Conservation (phyloP, 2,113 vertebrate species). For the Gadus chalcogrammus region DNA sequence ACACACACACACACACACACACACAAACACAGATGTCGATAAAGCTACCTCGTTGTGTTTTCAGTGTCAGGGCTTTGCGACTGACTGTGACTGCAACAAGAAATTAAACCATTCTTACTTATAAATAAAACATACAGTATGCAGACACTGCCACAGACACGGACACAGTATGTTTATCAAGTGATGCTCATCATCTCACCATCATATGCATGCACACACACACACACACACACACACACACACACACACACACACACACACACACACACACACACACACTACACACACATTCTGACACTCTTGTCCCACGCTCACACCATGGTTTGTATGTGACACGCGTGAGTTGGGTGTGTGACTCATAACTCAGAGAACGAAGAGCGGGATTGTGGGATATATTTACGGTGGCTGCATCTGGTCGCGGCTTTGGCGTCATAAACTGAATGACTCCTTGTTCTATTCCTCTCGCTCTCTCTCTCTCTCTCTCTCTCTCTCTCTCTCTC, state of each 20-base stretch:
- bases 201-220: background rate
- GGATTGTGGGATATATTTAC: slow-evolving; percentile 23
- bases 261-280: slow-evolving; percentile 6
- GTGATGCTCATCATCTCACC: no score
- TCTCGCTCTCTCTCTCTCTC: background rate
- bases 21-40: slow-evolving; percentile 4
- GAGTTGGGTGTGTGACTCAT: slow-evolving; percentile 30
- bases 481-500: no score
- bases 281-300: slow-evolving; percentile 14
- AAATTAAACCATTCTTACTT: background rate
- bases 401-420: background rate
- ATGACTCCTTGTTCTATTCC: background rate
- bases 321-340: slow-evolving; percentile 6
- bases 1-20: slow-evolving; percentile 13
- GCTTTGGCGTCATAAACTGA: background rate
- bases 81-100: background rate
- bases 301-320: slow-evolving; percentile 5
- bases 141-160: background rate
- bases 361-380: slow-evolving; percentile 1
- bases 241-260: slow-evolving; percentile 9
- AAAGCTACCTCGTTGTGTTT: slow-evolving; percentile 28
- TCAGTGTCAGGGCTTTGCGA: slow-evolving; percentile 28
- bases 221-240: background rate
- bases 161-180: background rate
- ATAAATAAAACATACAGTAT: slow-evolving; percentile 14